These are phyloP conservation scores for Clostera curtula DNA, from an alignment of 2,888 invertebrate genomes.

Conservation along the genomic window DNA sequence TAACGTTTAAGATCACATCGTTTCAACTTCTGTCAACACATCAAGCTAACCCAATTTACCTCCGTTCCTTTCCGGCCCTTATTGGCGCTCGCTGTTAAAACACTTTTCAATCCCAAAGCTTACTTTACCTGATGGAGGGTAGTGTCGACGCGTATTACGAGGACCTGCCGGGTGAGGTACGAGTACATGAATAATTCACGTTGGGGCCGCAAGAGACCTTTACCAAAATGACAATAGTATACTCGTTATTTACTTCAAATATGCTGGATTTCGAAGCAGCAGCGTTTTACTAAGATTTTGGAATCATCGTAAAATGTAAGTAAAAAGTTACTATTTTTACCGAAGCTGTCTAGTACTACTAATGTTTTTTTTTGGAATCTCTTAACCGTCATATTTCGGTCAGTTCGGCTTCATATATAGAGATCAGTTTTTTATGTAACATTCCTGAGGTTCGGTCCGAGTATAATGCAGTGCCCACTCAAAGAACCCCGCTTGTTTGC, in stretches of 20 bases:
- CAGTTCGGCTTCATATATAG: slow-evolving; percentile 13
- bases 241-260: too few species aligned
- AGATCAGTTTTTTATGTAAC: slow-evolving; percentile 24
- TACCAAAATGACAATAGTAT: too few species aligned
- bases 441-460: slow-evolving; percentile 20
- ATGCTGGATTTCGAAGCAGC: too few species aligned
- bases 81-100: slow-evolving; percentile 1
- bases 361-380: slow-evolving; percentile 21
- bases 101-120: slow-evolving; percentile 7
- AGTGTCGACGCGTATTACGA: slow-evolving; percentile 36
- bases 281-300: too few species aligned
- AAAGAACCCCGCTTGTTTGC: slow-evolving; percentile 36
- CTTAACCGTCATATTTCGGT: slow-evolving; percentile 24
- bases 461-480: slow-evolving; percentile 29
- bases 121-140: slow-evolving; percentile 13
- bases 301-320: too few species aligned
- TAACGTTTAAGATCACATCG: too few species aligned
- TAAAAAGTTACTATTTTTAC: too few species aligned
- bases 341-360: too few species aligned
- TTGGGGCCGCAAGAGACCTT: slow-evolving; percentile 35
- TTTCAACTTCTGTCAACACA: too few species aligned
- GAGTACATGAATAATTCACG: slow-evolving; percentile 57
- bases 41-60: too few species aligned
- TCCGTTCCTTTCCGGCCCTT: too few species aligned
- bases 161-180: slow-evolving; percentile 41